Base-by-base conservation (phyloP, 2,888 invertebrate species). In the Oscheius myriophilus region DNA sequence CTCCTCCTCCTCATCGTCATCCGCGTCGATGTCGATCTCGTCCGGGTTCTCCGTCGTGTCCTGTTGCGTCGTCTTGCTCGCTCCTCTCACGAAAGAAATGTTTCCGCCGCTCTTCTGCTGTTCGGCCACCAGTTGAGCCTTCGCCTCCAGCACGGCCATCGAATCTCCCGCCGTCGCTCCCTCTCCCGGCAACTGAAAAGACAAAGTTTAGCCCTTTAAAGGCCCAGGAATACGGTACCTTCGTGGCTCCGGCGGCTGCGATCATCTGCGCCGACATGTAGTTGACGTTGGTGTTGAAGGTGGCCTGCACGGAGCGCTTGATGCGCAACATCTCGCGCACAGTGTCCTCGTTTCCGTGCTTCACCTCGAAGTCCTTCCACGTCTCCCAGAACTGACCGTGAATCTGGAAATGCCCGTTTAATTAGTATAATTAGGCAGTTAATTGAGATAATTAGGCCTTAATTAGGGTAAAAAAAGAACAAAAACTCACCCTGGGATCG, bases 181-280 rank as follows among this genome's bases (percentile, higher is more conserved):
- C 25, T 67, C 67, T n/a, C 67, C 67, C 0, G 67, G 67, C 14
- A 25, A 21, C 41, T 55, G 55, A 16, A 49, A 49, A 18, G 3
- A 3, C 21, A 18, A 49, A 49, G 21, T 6, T 21, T 49, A 49
- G n/a, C 18, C 2, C 9, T n/a, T 49, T 18, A 11, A 3, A 49
- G n/a, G n/a, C n/a, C 21, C 21, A 49, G 6, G n/a, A 49, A 21
- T 6, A 6, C 49, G 21, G 21, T 25, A 52, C 25, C 52, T 53
- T 54, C 16, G 52, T 39, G n/a, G 66, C 63, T 23, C 63, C 69
- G 18, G 73, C 79, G 12, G 92, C 92, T 82, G 92, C 93, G 81
- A 96, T 89, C 92, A 96, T 95, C 88, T 96, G 96, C 0, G 96
- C 95, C 16, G 95, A 94, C 95, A 97, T 96, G 93, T 96, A 96